Percentiles rank a stretch among this genome's conserved stretches.
Evolutionary conservation across 2,888 invertebrate species (phyloP).

Genomic region (Plusia festucae): DNA sequence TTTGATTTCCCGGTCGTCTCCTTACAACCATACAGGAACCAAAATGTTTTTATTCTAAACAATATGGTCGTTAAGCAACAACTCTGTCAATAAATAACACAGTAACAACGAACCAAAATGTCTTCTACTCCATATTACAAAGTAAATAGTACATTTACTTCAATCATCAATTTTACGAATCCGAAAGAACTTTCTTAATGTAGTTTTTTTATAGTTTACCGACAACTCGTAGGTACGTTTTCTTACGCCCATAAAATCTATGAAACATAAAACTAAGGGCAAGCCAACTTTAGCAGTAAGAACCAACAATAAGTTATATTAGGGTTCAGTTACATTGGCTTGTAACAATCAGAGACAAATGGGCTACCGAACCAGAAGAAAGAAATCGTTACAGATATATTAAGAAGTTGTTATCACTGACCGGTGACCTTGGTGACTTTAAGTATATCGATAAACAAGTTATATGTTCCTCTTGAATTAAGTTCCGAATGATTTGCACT

Average conservation of each 20-base stretch:
- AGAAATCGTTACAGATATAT: too few species aligned
- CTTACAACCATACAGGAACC: constrained; percentile 1
- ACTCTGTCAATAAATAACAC: constrained; percentile 1
- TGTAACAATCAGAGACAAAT: not conserved
- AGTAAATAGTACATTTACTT: constrained; percentile 24
- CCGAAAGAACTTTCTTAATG: constrained; percentile 32
- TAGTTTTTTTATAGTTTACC: constrained; percentile 48
- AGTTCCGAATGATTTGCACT: too few species aligned
- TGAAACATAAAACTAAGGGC: constrained; percentile 60
- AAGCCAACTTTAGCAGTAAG: constrained; percentile 48
- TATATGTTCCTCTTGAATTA: too few species aligned
- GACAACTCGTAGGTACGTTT: constrained; percentile 43
- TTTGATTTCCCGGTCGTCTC: not conserved
- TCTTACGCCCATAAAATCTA: constrained; percentile 57
- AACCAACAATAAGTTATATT: constrained; percentile 58
- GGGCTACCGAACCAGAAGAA: not conserved
- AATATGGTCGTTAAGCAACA: constrained; percentile 4
- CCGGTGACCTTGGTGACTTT: too few species aligned
- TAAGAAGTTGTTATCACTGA: too few species aligned
- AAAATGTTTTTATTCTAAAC: not conserved
- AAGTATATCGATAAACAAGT: too few species aligned
- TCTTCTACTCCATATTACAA: constrained; percentile 2
- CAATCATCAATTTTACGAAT: constrained; percentile 42
- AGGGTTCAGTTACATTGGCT: constrained; percentile 15
- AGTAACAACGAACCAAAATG: constrained; percentile 4